Evolutionary conservation across 2,113 vertebrate genomes (phyloP), one percentile per base, ranked within the genome.

Genomic region (Athene noctua): DNA sequence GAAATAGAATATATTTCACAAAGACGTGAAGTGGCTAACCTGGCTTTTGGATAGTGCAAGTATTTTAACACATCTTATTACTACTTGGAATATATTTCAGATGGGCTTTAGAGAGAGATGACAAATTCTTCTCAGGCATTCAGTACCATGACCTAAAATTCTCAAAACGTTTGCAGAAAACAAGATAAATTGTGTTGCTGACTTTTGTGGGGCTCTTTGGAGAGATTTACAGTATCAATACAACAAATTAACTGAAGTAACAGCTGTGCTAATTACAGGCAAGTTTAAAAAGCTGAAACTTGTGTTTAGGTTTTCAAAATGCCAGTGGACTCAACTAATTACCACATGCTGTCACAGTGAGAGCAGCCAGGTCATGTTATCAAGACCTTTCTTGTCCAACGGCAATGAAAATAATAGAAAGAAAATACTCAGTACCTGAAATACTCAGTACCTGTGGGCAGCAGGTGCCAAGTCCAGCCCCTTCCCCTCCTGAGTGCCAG

Each of bases 271-370:
- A 96, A 80, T 89, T 82, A 75, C 44, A 59, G 52, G 17, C 66
- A 63, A 80, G 42, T 80, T 95, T 46, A 79, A 92, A 97, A 96
- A 86, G 30, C 38, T 68, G 42, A 62, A 42, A 49, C 3, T 89
- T 86, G 10, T 95, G 52, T 85, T 87, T 79, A 67, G 73, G 23
- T 77, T 96, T 95, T 68, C 78, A 62, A 74, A 93, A 95, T 94
- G 71, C 34, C 44, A 62, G 16, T 61, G 44, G 38, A 89, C 51
- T 84, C 78, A 59, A 71, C 36, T 96, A 98, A 98, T 98, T 98
- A 98, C 97, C 97, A 96, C 98, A 98, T 97, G 97, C 96, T 98
- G 97, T 98, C 97, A 94, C 29, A 18, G 96, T 97, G 97, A 97
- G 95, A 97, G 97, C 95, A 94, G 91, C 93, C 96, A 98, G 97